Evolutionary conservation across 64 coral and sea anemone species (phyloP).

Genomic region (Trachythela sp.): DNA sequence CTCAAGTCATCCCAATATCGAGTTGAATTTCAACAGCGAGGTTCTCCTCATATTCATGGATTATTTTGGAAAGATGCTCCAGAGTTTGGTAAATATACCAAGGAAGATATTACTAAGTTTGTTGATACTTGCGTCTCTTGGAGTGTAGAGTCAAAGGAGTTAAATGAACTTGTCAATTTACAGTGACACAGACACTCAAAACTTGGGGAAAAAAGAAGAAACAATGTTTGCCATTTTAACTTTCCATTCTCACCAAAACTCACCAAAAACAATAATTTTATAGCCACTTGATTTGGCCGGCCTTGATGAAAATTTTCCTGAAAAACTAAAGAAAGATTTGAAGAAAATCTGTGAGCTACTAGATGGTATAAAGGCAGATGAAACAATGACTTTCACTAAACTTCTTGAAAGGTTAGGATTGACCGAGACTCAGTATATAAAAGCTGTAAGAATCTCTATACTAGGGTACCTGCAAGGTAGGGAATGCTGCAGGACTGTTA

Average conservation of each 20-base stretch:
- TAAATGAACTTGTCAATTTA: conserved; percentile 43
- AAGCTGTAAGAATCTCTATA: too few relatives aligned
- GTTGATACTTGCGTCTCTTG: conserved; percentile 44
- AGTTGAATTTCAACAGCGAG: conserved; percentile 57
- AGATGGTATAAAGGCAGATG: conserved; percentile 50
- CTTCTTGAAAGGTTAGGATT: conserved; percentile 36
- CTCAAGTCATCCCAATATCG: conserved; percentile 27
- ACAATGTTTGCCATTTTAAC: conserved; percentile 52
- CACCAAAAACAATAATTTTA: conserved; percentile 33
- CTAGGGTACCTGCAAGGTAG: too few relatives aligned
- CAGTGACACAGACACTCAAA: conserved; percentile 54
- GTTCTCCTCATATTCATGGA: conserved; percentile 58
- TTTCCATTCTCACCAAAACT: conserved; percentile 55
- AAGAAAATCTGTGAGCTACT: conserved; percentile 24
- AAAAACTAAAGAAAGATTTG: conserved; percentile 42
- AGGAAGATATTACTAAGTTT: conserved; percentile 7
- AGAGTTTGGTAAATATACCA: conserved; percentile 17
- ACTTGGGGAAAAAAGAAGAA: conserved; percentile 40
- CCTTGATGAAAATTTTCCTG: background rate
- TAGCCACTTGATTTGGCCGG: conserved; percentile 40
- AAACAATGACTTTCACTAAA: conserved; percentile 48
- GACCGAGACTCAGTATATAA: conserved; percentile 24
- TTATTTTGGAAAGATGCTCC: conserved; percentile 62
- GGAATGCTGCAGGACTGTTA: too few relatives aligned
- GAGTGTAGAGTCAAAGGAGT: background rate